Evolutionary conservation across 2,888 invertebrate genomes (phyloP).

Genomic region (Trilocha varians): DNA sequence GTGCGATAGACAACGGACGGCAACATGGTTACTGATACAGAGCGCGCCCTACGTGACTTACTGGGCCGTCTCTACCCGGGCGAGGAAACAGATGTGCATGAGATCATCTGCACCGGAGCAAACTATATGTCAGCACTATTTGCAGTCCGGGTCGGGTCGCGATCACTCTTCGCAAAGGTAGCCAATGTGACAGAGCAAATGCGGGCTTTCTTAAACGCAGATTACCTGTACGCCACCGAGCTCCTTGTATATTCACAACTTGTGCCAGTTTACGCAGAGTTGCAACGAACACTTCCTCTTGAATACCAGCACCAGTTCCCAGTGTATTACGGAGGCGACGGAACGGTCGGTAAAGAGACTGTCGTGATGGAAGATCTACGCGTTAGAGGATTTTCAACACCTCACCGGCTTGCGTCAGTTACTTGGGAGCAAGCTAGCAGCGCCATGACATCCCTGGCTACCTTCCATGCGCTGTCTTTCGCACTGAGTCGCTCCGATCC

Average conservation of each 20-base stretch:
- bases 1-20: too few relatives aligned
- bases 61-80: background rate
- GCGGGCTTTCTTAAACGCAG: constrained; percentile 1
- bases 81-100: background rate
- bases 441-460: constrained; percentile 25
- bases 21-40: background rate
- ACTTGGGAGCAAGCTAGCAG: constrained; percentile 26
- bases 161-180: constrained; percentile 20
- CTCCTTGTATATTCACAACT: constrained; percentile 14
- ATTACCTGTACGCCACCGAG: constrained; percentile 14
- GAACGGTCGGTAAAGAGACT: constrained; percentile 22
- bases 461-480: constrained; percentile 37
- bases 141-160: background rate
- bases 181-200: constrained; percentile 14
- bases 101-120: constrained; percentile 1
- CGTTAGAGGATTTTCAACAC: constrained; percentile 21
- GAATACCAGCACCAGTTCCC: constrained; percentile 21
- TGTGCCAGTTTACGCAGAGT: constrained; percentile 8
- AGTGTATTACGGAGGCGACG: constrained; percentile 23
- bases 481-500: too few relatives aligned
- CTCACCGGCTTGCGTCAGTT: constrained; percentile 26
- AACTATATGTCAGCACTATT: constrained; percentile 4
- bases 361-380: constrained; percentile 32
- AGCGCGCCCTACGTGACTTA: background rate
- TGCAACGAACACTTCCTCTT: constrained; percentile 15